Base-by-base conservation (phyloP, 2,113 vertebrate species). In the Cacatua alba region DNA sequence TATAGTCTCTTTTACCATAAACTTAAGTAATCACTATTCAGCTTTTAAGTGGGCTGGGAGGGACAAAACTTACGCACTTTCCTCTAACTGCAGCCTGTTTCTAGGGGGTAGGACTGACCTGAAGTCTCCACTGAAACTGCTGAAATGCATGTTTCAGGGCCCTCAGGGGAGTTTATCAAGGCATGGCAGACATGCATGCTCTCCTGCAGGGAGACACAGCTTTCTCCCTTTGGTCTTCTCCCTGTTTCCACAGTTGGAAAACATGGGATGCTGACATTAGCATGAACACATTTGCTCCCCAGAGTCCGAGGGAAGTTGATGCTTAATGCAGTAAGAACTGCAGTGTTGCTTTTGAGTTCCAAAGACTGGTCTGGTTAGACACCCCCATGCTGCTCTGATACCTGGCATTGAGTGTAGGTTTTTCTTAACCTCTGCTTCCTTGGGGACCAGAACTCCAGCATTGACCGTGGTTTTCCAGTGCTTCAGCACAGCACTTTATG, bases 131-230 rank as follows among this genome's bases (percentile, higher is more conserved):
- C 69, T 74, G 25, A 7, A 5, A 7, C 11, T 46, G 49, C 15
- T 67, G 44, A 39, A 81, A 2, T 10, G 35, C 44, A 16, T 0
- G 5, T 2, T 9, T 12, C 1, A 2, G 4, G 3, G 64, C 55
- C 31, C 31, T 18, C 0, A 0, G 7, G 44, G 26, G 3, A 6
- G 46, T 60, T 90, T 53, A 88, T 51, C 39, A 29, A 8, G 2
- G 10, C 24, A 12, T 1, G 3, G 55, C 83, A 95, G 80, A 11
- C 8, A 1, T 0, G 4, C 10, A 2, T 0, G 0, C 24, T 37
- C 39, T 44, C 44, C 49, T 29, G 39, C 23, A 62, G 43, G 43
- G 48, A 48, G 86, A 18, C 4, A 4, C 37, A 7, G 29, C 29
- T 63, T 44, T 33, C 11, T 25, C 62, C 14, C 26, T 49, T 43